Base-by-base conservation (phyloP, 2,113 vertebrate species). In the Acrocephalus arundinaceus region DNA sequence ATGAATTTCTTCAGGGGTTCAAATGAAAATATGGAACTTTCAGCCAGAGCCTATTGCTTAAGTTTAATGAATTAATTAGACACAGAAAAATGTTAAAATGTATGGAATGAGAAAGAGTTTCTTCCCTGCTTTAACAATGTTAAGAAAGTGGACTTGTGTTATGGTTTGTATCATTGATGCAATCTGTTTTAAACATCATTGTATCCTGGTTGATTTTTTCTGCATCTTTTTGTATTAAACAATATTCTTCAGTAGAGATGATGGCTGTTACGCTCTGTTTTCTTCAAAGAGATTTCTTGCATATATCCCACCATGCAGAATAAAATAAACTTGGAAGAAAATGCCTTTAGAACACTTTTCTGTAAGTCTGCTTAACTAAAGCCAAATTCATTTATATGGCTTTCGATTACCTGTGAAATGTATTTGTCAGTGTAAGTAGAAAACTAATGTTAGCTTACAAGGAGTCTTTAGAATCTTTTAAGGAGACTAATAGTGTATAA, bases 1-100 rank as follows among this genome's bases (percentile, higher is more conserved):
- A 84, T 89, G 65, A 82, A 81, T 74, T 95, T 94, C 52, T 95
- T 97, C 62, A 78, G 90, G 51, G 74, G 20, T 96, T 94, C 90
- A 96, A 94, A 97, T 95, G 62, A 72, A 96, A 96, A 85, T 39
- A 41, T 15, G 31, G 57, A 81, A 74, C 27, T 94, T 94, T 71
- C 51, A 71, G 33, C 33, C 75, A 86, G 72, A 96, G 93, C 6
- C 75, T 88, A 66, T 74, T 88, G 39, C 78, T 95, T 94, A 85
- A 79, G 67, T 83, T 73, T 87, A 87, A 77, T 85, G 23, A 94
- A 83, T 93, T 93, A 90, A 93, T 94, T 96, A 81, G 55, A 85
- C 24, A 54, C 85, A 85, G 80, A 37, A 96, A 96, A 94, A 85
- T 55, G n/a, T 82, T 87, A 76, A 93, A 75, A 80, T 85, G 37